phyloP scores from a whole-genome alignment of 92 coral and sea anemone genomes.

The Nematostella vectensis region DNA sequence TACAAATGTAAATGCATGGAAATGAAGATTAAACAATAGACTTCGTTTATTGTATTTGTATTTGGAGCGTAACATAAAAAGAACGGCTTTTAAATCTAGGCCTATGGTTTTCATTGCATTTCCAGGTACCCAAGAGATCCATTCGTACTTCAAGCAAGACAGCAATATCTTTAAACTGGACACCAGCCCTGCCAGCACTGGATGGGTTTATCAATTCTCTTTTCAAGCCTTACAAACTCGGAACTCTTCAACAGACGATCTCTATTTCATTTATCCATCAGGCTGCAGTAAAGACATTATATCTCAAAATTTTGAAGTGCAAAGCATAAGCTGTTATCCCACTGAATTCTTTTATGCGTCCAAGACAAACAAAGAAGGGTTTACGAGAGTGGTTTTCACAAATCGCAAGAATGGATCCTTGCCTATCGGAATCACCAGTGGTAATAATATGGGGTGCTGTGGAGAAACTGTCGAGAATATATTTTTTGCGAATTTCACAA shows the following conservation, averaged over 20 bases:
- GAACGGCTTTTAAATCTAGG: too few relatives aligned
- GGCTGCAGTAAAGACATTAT: conserved; percentile 13
- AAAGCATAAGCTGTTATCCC: conserved; percentile 21
- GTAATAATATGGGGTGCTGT: conserved; percentile 10
- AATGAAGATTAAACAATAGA: too few relatives aligned
- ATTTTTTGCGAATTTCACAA: conserved; percentile 10
- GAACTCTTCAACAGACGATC: conserved; percentile 16
- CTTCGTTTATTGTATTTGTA: too few relatives aligned
- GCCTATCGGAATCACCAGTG: conserved; percentile 23
- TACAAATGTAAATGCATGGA: too few relatives aligned
- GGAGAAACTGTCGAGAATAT: conserved; percentile 7
- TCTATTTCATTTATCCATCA: conserved; percentile 39
- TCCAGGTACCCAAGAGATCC: conserved; percentile 18
- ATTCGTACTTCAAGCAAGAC: conserved; percentile 26
- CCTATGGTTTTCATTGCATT: background rate
- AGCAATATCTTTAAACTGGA: conserved; percentile 36
- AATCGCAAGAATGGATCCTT: conserved; percentile 18
- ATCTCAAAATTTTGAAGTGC: conserved; percentile 11
- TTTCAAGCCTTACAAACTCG: conserved; percentile 26
- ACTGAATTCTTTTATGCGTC: conserved; percentile 40
- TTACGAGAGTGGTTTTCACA: conserved; percentile 25
- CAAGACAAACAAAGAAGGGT: background rate
- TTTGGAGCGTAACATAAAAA: too few relatives aligned
- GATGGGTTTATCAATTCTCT: conserved; percentile 54
- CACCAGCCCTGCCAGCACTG: conserved; percentile 24